Evolutionary conservation across 1,140 invertebrate species (phyloP).

Genomic region (Chionoecetes opilio): DNA sequence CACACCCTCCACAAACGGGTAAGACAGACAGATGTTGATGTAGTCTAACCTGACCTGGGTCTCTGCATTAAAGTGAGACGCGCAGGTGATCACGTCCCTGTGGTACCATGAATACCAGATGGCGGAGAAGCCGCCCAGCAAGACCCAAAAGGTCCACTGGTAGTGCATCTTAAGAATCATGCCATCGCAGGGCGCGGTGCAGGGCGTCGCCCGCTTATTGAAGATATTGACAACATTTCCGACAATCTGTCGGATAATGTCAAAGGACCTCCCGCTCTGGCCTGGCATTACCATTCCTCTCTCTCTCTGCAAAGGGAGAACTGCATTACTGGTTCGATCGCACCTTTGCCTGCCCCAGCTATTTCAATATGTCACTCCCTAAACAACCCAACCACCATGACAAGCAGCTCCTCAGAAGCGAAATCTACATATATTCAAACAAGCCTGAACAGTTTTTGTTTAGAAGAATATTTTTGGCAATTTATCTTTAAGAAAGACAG

Average conservation of each 20-base stretch:
- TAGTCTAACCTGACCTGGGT: conserved; percentile 75
- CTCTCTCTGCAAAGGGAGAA: conserved; percentile 78
- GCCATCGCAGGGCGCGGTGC: conserved; percentile 77
- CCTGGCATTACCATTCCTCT: conserved; percentile 80
- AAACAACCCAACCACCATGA: not conserved
- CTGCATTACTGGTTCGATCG: conserved; percentile 73
- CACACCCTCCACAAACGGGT: conserved; percentile 68
- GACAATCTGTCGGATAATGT: conserved; percentile 79
- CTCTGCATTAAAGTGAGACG: conserved; percentile 76
- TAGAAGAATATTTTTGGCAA: not conserved
- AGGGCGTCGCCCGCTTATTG: conserved; percentile 79
- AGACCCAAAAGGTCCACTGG: conserved; percentile 78
- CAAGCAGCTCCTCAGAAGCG: not conserved
- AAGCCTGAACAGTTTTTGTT: not conserved
- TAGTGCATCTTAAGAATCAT: conserved; percentile 79
- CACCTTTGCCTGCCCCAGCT: conserved; percentile 56
- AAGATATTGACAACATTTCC: conserved; percentile 80
- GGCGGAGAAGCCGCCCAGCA: conserved; percentile 75
- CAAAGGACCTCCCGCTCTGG: conserved; percentile 78
- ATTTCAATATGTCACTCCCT: conserved; percentile 74
- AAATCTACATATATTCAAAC: not conserved
- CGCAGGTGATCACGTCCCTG: conserved; percentile 76
- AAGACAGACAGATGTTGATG: conserved; percentile 78
- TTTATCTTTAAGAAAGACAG: not conserved
- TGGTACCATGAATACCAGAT: conserved; percentile 78